A percentile compares a stretch with the other conserved stretches of the same genome.
These are phyloP conservation scores for Dromas ardeola DNA, from an alignment of 2,113 vertebrate genomes.

Conservation along the genomic window DNA sequence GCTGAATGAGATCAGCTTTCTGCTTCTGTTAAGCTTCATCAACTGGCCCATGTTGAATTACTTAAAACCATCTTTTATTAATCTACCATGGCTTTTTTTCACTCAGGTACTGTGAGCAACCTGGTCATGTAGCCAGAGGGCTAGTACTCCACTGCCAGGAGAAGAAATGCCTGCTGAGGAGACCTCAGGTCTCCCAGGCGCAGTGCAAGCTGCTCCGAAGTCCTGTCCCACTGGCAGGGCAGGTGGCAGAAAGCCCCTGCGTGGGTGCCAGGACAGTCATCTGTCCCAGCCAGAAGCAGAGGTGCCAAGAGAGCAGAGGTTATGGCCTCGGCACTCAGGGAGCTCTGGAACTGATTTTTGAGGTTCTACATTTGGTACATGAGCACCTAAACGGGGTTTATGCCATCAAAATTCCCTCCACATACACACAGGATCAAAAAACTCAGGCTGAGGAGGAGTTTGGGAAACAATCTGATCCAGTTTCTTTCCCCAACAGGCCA, in stretches of 20 bases:
- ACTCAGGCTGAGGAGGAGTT: background rate
- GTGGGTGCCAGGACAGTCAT: background rate
- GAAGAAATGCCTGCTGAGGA: background rate
- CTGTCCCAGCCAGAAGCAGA: background rate
- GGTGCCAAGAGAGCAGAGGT: background rate
- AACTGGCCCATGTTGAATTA: background rate
- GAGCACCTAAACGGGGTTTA: background rate
- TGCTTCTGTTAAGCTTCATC: background rate
- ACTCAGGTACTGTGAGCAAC: too few species aligned
- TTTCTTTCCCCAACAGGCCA: rapidly evolving
- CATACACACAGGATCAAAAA: background rate
- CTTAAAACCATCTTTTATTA: conserved; percentile 35
- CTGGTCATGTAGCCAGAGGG: too few species aligned
- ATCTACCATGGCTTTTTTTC: background rate
- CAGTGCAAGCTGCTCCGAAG: background rate
- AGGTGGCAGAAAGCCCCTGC: background rate
- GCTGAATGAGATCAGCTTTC: conserved; percentile 3
- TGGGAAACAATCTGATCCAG: background rate
- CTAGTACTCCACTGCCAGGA: too few species aligned
- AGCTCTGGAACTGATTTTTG: background rate
- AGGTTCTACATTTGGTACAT: background rate
- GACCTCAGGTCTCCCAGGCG: background rate
- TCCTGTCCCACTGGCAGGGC: background rate
- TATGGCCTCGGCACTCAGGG: background rate
- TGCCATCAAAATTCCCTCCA: background rate